phyloP scores from a whole-genome alignment of 2,113 vertebrate species.

The Canis aureus region DNA sequence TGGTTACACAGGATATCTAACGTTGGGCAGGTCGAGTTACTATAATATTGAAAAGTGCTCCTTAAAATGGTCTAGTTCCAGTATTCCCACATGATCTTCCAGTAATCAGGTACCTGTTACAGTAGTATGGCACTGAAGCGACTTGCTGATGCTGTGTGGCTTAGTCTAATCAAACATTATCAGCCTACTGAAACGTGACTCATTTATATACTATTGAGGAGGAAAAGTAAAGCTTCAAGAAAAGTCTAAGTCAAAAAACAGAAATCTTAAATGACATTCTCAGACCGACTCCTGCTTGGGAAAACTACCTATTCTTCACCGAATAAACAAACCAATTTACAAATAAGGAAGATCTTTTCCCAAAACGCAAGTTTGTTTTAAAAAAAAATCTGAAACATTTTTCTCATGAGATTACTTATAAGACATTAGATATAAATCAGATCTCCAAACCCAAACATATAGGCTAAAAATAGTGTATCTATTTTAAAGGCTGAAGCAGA shows the following conservation, averaged over 20 bases:
- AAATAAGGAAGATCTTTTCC: not conserved
- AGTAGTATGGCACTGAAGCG: not conserved
- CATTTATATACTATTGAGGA: not conserved
- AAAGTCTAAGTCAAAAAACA: slow-evolving; percentile 62
- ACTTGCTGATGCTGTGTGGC: not conserved
- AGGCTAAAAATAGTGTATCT: slow-evolving; percentile 71
- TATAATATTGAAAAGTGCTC: slow-evolving; percentile 2
- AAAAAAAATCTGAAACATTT: slow-evolving; percentile 27
- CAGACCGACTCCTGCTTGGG: not conserved
- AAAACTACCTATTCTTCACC: not conserved
- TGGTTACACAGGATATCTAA: not conserved
- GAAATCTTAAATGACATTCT: slow-evolving; percentile 41
- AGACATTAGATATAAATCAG: slow-evolving; percentile 71
- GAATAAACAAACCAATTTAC: slow-evolving; percentile 9
- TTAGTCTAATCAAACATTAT: not conserved
- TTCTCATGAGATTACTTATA: slow-evolving; percentile 36
- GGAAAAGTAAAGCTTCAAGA: slow-evolving; percentile 65
- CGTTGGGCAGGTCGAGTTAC: slow-evolving; percentile 15
- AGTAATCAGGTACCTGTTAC: slow-evolving; percentile 30
- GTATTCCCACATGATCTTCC: not conserved
- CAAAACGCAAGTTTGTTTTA: not conserved
- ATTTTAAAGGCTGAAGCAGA: slow-evolving; percentile 55
- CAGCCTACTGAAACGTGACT: slow-evolving; percentile 62
- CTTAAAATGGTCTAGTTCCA: slow-evolving; percentile 28
- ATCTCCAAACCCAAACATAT: slow-evolving; percentile 59